Evolutionary conservation across 2,888 invertebrate genomes (phyloP).

Genomic region (Lepidocyrtoides sp.): DNA sequence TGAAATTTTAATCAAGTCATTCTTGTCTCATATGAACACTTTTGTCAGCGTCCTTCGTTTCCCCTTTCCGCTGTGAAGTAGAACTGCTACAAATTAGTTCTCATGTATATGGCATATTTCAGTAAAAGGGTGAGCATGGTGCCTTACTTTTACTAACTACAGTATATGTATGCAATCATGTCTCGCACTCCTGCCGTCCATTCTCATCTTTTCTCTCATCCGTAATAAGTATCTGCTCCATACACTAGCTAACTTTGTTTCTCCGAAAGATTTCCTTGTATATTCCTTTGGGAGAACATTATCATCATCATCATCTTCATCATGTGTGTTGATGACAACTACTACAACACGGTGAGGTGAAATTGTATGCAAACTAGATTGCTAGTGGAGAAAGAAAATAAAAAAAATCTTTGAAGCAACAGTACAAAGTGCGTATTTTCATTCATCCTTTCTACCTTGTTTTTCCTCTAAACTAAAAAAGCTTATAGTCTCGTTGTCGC

Average conservation of each 20-base stretch:
- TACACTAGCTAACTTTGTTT: background rate
- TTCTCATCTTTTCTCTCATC: background rate
- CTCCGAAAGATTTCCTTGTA: background rate
- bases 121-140: background rate
- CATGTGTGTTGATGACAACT: background rate
- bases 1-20: background rate
- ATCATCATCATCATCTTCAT: background rate
- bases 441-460: slow-evolving; percentile 8
- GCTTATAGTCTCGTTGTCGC: background rate
- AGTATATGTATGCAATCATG: slow-evolving; percentile 15
- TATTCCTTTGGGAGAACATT: background rate
- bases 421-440: slow-evolving; percentile 11
- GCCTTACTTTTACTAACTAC: background rate
- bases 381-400: background rate
- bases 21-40: background rate
- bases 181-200: background rate
- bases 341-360: background rate
- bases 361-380: slow-evolving; percentile 13
- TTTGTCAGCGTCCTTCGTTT: background rate
- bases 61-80: too few species aligned
- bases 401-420: background rate
- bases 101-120: too few species aligned
- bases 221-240: too few species aligned
- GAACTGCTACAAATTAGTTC: too few species aligned
- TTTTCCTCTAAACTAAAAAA: background rate